Base-by-base conservation (phyloP, 1,140 invertebrate genomes). In the Formica exsecta region DNA sequence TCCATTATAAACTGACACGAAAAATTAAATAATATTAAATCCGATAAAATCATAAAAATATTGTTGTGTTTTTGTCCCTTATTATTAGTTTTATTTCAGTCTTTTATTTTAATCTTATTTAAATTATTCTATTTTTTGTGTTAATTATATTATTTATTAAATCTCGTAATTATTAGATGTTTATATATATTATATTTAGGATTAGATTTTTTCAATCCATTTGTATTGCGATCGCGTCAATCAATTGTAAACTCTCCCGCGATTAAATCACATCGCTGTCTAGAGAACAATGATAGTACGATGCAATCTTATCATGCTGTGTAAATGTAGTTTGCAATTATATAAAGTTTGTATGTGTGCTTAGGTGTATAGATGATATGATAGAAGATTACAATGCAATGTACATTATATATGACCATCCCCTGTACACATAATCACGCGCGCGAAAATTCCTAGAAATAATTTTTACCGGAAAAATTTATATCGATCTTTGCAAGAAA, bases 1-100 rank as follows among this genome's bases (percentile, higher is more conserved):
- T 22, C 41, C 64, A 80, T 80, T 80, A 19, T 51, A 70, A 79
- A 80, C 70, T 80, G 54, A 6, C n/a, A 80, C n/a, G 44, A 54
- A 70, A 80, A 80, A 57, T 80, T 70, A 54, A 70, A 64, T 36
- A 75, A 61, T 16, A 77, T 41, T 25, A 77, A 59, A 48, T 25
- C 16, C 36, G 16, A 41, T 57, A 51, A 51, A 51, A 38, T 41
- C n/a, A 75, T 41, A 11, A 29, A 16, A 76, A 62, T 61, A 11
- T 76, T 16, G 13, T 25, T 65, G 2, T 8, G 9, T 44, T 65
- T 65, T 32, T 22, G 44, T 51, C 7, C 51, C 22, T 29, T 29
- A 29, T 22, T 22, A 0, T 19, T 8, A 9, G 25, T 65, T 11
- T 61, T 16, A 76, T 5, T n/a, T 62, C n/a, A 9, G 16, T 1